phyloP scores from a whole-genome alignment of 2,113 vertebrate genomes.

The Vanacampus margaritifer region DNA sequence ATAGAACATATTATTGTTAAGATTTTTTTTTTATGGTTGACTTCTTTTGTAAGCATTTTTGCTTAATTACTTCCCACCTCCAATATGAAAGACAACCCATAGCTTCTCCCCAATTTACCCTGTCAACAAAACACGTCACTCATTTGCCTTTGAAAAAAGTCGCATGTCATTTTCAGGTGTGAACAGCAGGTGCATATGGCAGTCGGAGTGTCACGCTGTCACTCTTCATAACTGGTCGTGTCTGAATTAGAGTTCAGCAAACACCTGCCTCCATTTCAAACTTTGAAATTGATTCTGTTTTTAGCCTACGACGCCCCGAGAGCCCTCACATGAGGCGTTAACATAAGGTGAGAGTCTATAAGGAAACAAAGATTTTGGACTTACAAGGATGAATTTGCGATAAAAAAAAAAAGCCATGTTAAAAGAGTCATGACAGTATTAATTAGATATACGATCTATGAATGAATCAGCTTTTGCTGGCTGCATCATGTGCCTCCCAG shows the following conservation, averaged over 20 bases:
- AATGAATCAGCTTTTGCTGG: too few relatives aligned
- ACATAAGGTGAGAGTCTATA: too few relatives aligned
- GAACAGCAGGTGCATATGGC: background rate
- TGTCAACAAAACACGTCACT: background rate
- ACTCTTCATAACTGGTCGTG: background rate
- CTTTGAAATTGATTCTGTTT: background rate
- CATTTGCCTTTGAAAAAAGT: background rate
- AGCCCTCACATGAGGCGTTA: background rate
- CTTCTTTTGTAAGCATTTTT: background rate
- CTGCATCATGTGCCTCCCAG: too few relatives aligned
- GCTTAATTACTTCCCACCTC: background rate
- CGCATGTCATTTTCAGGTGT: background rate
- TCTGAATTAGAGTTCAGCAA: background rate
- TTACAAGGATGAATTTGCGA: too few relatives aligned
- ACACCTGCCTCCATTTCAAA: constrained; percentile 34
- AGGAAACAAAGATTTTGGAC: too few relatives aligned
- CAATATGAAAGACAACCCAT: background rate
- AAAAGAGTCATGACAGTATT: too few relatives aligned
- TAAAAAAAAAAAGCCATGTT: too few relatives aligned
- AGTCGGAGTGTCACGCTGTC: background rate
- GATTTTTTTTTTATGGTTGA: too few relatives aligned
- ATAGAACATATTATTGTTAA: too few relatives aligned
- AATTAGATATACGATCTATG: too few relatives aligned
- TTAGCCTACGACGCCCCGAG: too few relatives aligned
- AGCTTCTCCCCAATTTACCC: too few relatives aligned